Base-by-base conservation (phyloP, 2,797 vertebrate species). In the Brachyalestes nurse region DNA sequence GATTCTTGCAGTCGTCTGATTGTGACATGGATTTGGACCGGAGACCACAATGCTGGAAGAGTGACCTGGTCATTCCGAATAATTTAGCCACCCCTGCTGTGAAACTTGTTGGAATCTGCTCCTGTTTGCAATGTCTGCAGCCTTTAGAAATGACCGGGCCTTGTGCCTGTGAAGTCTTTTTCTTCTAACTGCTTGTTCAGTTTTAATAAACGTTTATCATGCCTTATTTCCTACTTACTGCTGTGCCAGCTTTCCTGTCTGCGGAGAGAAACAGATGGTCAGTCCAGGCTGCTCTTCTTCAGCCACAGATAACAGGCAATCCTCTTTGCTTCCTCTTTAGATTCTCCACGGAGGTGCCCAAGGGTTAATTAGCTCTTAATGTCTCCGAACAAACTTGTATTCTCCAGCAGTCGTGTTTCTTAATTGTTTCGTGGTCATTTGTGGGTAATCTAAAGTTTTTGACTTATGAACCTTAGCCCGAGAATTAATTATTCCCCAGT, bases 201-300 rank as follows among this genome's bases (percentile, higher is more conserved):
- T 69, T 78, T 78, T 78, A 73, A 74, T 73, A 58, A 74, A 58
- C 34, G 12, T 25, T 69, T 17, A 57, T 57, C 51, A 23, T 47
- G 28, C 65, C 14, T 73, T 77, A 49, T 42, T 34, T 62, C 62
- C 28, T n/a, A n/a, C 60, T 78, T 78, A 45, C 47, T 67, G 51
- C 55, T 76, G 19, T 16, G 70, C 45, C 61, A 51, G 16, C 81
- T 76, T 25, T 62, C 77, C 82, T 81, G 76, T 84, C 86, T 82
- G 62, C 65, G 74, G 79, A 78, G 69, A 78, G 67, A 85, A 85
- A 83, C 86, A 90, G 88, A 89, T 89, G 86, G 88, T 72, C 82
- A 47, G 71, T 84, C 76, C 69, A 71, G 75, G 69, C 80, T 86
- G 81, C 72, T 87, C 82, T 67, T 75, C 74, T 83, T 77, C 78